These are phyloP conservation scores for Podarcis siculus DNA, from an alignment of 2,797 vertebrate genomes.

Conservation along the genomic window DNA sequence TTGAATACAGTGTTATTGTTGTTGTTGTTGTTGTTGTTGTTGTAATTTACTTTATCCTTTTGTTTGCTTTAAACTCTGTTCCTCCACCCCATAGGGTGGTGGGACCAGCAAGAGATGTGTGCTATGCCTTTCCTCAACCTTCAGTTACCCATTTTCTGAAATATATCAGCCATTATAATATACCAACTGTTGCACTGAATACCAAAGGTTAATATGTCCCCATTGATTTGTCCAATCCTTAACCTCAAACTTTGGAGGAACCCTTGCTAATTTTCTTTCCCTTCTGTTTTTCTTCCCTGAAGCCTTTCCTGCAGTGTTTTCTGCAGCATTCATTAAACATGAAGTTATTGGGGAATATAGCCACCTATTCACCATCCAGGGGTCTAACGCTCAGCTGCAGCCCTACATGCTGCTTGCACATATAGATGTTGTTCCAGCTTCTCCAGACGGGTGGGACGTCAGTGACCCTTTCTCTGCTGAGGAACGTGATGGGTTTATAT, in stretches of 20 bases:
- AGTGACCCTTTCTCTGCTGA: constrained; percentile 90
- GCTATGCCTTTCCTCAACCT: not conserved
- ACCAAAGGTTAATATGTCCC: not conserved
- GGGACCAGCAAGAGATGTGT: not conserved
- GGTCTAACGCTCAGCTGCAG: constrained; percentile 79
- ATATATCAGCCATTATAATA: not conserved
- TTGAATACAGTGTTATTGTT: not conserved
- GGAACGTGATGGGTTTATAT: constrained; percentile 90
- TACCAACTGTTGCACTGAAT: not conserved
- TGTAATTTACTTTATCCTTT: not conserved
- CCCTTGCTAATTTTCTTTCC: not conserved
- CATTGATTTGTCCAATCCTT: not conserved
- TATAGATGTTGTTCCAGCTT: constrained; percentile 95
- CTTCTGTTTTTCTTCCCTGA: constrained; percentile 20
- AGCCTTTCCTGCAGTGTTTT: constrained; percentile 92
- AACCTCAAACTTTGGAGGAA: not conserved
- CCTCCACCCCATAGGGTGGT: no score
- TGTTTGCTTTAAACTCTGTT: not conserved
- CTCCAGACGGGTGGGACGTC: constrained; percentile 88
- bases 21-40: not conserved
- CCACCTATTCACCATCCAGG: constrained; percentile 88
- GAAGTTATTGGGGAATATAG: constrained; percentile 89
- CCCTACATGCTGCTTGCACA: constrained; percentile 94
- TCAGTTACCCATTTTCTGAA: not conserved
- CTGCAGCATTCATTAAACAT: constrained; percentile 86